Conservation (phyloP, 2,113 vertebrate genomes). For the Mobula birostris region DNA sequence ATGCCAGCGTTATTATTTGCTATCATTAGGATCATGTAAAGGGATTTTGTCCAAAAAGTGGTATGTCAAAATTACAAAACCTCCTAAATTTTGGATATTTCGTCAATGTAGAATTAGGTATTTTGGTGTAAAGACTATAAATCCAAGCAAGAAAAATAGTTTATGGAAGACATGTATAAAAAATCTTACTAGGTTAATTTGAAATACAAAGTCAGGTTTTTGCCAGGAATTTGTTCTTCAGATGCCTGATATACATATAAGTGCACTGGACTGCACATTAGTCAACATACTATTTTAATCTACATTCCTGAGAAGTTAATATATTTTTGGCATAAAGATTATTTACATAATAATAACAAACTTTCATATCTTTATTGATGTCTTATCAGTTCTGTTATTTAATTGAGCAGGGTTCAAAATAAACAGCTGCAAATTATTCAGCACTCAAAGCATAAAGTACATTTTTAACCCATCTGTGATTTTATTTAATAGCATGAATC, state of each 20-base stretch:
- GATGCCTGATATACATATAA: neutral
- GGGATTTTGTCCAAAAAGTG: neutral
- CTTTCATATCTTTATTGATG: slow-evolving; percentile 11
- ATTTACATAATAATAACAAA: slow-evolving; percentile 29
- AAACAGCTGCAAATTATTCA: slow-evolving; percentile 31
- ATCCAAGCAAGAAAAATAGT: neutral
- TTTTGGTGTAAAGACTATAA: neutral
- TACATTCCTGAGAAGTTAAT: slow-evolving; percentile 17
- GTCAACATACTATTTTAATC: slow-evolving; percentile 13
- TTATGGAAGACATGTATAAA: neutral
- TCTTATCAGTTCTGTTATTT: slow-evolving; percentile 20
- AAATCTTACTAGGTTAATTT: neutral
- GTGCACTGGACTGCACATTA: slow-evolving; percentile 12
- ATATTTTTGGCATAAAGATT: slow-evolving; percentile 8
- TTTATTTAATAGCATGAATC: neutral
- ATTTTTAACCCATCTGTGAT: neutral
- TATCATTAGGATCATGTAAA: neutral
- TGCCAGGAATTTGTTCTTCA: neutral
- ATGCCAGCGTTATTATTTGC: neutral
- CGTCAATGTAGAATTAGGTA: neutral
- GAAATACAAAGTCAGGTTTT: neutral
- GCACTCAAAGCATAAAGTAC: neutral
- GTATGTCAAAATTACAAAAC: neutral
- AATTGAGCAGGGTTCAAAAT: slow-evolving; percentile 19
- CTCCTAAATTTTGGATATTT: slow-evolving; percentile 4